A percentile compares a stretch with the other conserved stretches of the same genome.
phyloP scores from a whole-genome alignment of 2,113 vertebrate species.

The Corythaeola cristata region DNA sequence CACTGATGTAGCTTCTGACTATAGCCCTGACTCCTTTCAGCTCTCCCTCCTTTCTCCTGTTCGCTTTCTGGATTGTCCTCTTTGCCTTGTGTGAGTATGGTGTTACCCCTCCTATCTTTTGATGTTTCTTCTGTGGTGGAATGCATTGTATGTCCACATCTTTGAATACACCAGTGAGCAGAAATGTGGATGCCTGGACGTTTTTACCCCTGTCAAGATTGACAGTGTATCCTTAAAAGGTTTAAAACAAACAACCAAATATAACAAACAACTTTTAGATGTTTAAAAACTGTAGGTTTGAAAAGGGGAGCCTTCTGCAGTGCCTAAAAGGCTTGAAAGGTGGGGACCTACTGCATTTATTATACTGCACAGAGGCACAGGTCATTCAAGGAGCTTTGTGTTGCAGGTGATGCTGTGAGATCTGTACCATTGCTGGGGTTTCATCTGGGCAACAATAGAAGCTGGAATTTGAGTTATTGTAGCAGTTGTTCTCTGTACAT shows the following conservation, averaged over 20 bases:
- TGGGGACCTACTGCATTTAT: background rate
- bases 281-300: background rate
- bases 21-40: background rate
- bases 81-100: background rate
- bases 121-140: background rate
- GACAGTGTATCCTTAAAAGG: background rate
- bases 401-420: background rate
- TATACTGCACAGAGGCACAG: background rate
- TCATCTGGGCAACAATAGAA: background rate
- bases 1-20: background rate
- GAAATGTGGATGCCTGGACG: background rate
- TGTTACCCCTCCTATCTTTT: background rate
- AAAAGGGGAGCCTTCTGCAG: background rate
- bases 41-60: background rate
- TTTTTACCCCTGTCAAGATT: background rate
- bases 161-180: background rate
- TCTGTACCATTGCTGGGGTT: background rate
- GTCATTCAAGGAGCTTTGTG: background rate
- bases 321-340: background rate
- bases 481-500: background rate
- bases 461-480: background rate
- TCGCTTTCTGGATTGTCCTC: background rate
- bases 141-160: accelerated
- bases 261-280: background rate
- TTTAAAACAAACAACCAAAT: background rate